Conservation (phyloP, 2,113 vertebrate genomes). For the Calidris pygmaea region DNA sequence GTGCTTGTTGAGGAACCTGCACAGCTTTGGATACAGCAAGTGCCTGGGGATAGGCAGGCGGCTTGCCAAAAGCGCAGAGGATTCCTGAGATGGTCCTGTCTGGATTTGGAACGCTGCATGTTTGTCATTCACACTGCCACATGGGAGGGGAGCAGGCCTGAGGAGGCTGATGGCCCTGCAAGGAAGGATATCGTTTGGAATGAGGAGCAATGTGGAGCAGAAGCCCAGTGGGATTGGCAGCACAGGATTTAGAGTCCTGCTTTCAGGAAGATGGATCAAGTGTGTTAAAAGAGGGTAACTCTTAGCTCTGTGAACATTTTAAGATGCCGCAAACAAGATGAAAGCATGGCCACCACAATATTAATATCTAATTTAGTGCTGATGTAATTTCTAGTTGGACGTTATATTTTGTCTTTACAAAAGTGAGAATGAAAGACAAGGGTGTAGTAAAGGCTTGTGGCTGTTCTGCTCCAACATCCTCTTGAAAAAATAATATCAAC, state of each 20-base stretch:
- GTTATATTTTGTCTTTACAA: not conserved
- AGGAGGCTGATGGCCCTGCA: not conserved
- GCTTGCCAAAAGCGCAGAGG: not conserved
- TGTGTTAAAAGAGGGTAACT: not conserved
- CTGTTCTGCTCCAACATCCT: not conserved
- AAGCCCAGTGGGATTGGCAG: not conserved
- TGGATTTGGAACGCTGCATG: not conserved
- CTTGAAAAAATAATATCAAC: not conserved
- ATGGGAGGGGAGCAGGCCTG: not conserved
- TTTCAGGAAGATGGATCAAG: not conserved
- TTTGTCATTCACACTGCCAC: not conserved
- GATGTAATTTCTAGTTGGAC: not conserved
- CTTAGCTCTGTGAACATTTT: not conserved
- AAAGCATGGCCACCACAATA: not conserved
- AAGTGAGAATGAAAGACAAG: not conserved
- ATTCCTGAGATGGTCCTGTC: not conserved
- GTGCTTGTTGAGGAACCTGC: not conserved
- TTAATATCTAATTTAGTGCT: not conserved
- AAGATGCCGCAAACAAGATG: not conserved
- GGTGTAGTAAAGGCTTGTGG: not conserved
- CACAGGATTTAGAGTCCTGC: not conserved
- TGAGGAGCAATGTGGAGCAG: not conserved
- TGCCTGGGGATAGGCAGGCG: not conserved
- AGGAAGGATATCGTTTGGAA: not conserved
- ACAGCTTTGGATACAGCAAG: constrained; percentile 4